Evolutionary conservation across 1,140 invertebrate species (phyloP), one percentile per base, ranked within the genome.

Genomic region (Macrocentrus cingulum): DNA sequence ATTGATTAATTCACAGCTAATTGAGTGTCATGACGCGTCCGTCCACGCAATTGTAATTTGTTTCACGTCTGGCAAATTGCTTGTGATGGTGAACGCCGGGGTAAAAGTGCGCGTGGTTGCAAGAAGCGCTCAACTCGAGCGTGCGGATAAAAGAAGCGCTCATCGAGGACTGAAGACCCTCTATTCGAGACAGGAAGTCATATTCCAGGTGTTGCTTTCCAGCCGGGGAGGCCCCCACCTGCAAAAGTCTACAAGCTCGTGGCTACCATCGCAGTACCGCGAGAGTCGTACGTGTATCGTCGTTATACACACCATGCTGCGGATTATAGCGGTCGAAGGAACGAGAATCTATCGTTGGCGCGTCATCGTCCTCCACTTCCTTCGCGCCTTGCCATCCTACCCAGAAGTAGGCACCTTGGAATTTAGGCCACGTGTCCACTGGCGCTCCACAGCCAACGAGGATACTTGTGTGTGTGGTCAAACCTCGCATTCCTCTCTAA

Each of bases 151-250:
- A 58, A 44, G 36, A 39, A 58, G 56, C 16, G 48, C 37, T 51
- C 34, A 51, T 58, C 36, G 37, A 51, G 36, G 18, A 58, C 56
- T 58, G 56, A 58, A 58, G 56, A 16, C 39, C 36, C 5, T 44
- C 19, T 44, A 51, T 42, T 51, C 20, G 37, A 44, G 48, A 49
- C 56, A 58, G 56, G 56, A 58, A 58, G 56, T 58, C 39, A 58
- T 51, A 51, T 58, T 44, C 56, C 48, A 51, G 56, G 56, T 51
- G 56, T 58, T 58, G 56, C 46, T 51, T 42, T 50, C 22, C 9
- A 44, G 13, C 37, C 39, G 22, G 18, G 19, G 51, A 29, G 5
- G n/a, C 32, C 56, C 56, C 56, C 56, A 51, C 56, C 56, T 58
- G 56, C 41, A 41, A 7, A 48, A 50, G 42, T 39, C 34, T 57